Evolutionary conservation across 2,113 vertebrate species (phyloP), one percentile per base, ranked within the genome.

Genomic region (Macrotus californicus): DNA sequence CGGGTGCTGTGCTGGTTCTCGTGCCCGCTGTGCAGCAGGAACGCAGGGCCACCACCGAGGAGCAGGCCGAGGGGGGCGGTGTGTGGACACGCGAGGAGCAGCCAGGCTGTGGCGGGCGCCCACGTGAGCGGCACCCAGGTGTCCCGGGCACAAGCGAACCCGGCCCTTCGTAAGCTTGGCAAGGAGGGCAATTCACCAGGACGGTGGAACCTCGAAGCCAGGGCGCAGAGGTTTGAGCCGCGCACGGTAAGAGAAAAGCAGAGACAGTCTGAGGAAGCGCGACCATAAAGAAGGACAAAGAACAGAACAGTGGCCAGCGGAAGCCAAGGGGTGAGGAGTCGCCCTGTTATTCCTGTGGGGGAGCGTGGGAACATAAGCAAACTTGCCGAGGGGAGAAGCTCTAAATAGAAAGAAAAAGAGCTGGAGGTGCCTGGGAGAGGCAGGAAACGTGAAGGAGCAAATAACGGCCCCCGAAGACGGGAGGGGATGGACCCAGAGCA

Each of bases 81-180:
- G 24, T 22, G 21, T 15, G 34, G 14, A 39, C 14, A 19, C 0
- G 24, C 59, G 26, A n/a, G n/a, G n/a, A 34, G 19, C 21, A 7
- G 4, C 1, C 0, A 11, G 54, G 26, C 72, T 77, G 11, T 2
- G 1, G 34, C 1, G 0, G 64, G 34, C 34, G 11, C 8, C 48
- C 0, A 24, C 15, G 3, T 12, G 66, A n/a, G 36, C 14, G 36
- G 77, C 31, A 15, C 31, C 29, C 50, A 46, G 48, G n/a, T 19
- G 26, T 21, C 76, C 34, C 29, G 50, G 59, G 31, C 22, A 21
- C 3, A 26, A 1, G 5, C 16, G 67, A 48, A 50, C 24, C 5
- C 41, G 48, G 50, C 7, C 67, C n/a, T 61, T 52, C n/a, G 67
- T 31, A 19, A 87, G 50, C 50, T 76, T 76, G 79, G 56, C 48